Evolutionary conservation across 2,888 invertebrate species (phyloP).

Genomic region (Globia sparganii): DNA sequence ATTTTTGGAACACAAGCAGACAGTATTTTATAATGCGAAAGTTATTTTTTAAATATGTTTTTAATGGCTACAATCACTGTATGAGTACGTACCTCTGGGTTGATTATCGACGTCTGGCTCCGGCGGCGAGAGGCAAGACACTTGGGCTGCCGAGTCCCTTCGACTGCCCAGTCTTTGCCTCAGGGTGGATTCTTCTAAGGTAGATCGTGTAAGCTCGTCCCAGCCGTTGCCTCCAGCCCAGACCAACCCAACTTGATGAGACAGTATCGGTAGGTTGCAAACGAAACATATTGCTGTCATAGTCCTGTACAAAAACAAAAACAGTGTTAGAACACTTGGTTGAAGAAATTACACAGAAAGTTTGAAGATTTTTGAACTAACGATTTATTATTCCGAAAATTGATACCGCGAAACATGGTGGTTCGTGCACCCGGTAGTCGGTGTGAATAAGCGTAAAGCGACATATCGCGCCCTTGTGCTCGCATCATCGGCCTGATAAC

Average conservation of each 20-base stretch:
- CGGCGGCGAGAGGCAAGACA: slow-evolving; percentile 95
- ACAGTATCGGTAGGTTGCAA: slow-evolving; percentile 98
- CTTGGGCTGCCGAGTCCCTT: slow-evolving; percentile 97
- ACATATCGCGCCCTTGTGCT: slow-evolving; percentile 84
- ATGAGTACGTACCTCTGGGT: slow-evolving; percentile 78
- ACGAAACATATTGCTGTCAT: slow-evolving; percentile 99
- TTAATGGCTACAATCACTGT: not conserved
- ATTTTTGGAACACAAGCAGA: not conserved
- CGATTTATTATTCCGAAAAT: slow-evolving; percentile 87
- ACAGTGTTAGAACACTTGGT: slow-evolving; percentile 49
- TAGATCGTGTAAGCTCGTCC: slow-evolving; percentile 97
- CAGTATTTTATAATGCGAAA: not conserved
- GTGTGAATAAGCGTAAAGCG: slow-evolving; percentile 78
- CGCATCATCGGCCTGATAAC: slow-evolving; percentile 87
- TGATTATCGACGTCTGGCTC: slow-evolving; percentile 93
- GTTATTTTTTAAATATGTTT: not conserved
- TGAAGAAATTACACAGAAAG: slow-evolving; percentile 6
- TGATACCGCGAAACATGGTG: slow-evolving; percentile 80
- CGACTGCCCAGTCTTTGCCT: slow-evolving; percentile 96
- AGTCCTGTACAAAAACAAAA: slow-evolving; percentile 92
- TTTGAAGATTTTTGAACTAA: slow-evolving; percentile 71
- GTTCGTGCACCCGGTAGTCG: slow-evolving; percentile 72
- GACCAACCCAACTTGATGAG: slow-evolving; percentile 97
- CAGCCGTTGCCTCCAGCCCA: slow-evolving; percentile 98
- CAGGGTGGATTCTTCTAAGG: slow-evolving; percentile 95